Evolutionary conservation across 2,888 invertebrate species (phyloP).

Genomic region (Perithous albicinctus): DNA sequence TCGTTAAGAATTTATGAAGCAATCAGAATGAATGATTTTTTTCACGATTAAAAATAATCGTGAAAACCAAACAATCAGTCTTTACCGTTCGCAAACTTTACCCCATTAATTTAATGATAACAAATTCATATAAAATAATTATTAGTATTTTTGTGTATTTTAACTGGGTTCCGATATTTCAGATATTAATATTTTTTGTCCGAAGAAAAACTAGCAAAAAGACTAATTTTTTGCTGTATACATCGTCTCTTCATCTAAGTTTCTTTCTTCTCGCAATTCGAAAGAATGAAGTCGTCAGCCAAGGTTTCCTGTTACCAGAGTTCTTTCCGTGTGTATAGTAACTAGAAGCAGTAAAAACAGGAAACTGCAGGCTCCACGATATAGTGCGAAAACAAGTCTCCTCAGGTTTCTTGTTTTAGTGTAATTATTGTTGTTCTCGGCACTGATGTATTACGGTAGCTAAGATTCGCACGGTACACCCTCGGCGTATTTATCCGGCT

Average conservation of each 20-base stretch:
- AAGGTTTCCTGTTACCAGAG: constrained; percentile 8
- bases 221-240: not conserved
- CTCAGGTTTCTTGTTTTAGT: constrained; percentile 70
- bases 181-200: too few species aligned
- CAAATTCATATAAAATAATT: too few species aligned
- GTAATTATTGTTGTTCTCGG: constrained; percentile 75
- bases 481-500: constrained; percentile 58
- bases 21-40: too few species aligned
- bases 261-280: not conserved
- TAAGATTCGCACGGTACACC: constrained; percentile 34
- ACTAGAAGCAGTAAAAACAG: not conserved
- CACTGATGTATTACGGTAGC: constrained; percentile 73
- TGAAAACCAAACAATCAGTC: too few species aligned
- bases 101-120: too few species aligned
- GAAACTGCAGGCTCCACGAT: constrained; percentile 17
- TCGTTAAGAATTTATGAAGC: too few species aligned
- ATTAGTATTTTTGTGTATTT: too few species aligned
- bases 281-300: constrained; percentile 22
- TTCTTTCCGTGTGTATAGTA: constrained; percentile 4
- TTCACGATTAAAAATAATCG: too few species aligned
- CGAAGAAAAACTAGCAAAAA: not conserved
- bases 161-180: too few species aligned
- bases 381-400: constrained; percentile 53
- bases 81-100: too few species aligned
- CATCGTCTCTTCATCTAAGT: not conserved